Base-by-base conservation (phyloP, 2,888 invertebrate genomes). In the Bombyx huttoni region DNA sequence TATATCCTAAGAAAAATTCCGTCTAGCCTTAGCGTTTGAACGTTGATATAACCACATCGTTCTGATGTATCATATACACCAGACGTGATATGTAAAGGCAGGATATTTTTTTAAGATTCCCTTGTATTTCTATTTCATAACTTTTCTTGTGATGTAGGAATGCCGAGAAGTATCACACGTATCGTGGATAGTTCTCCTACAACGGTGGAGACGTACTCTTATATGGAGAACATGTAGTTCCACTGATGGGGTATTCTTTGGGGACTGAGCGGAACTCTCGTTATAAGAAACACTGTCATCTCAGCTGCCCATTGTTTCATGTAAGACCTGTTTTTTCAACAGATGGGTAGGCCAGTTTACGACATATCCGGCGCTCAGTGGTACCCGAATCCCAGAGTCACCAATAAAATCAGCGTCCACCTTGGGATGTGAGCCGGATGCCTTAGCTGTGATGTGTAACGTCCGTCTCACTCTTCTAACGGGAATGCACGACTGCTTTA, bases 291-390 rank as follows among this genome's bases (percentile, higher is more conserved):
- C 7, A 13, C 61, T 1, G 58, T 81, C 0, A 54, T 81, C n/a
- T 75, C 81, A 1, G 80, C 81, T 51, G 75, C 79, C 51, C 78
- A 80, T 54, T 82, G 81, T 55, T 76, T 57, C 58, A 13, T 47
- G 81, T 81, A 65, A 66, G 76, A 71, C 46, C 8, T 8, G n/a
- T 49, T 45, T 34, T 51, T 1, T 40, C n/a, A n/a, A n/a, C n/a
- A n/a, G n/a, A n/a, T n/a, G 13, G 35, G 7, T 35, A 8, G 9
- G 9, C 9, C 35, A 7, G 35, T 35, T 35, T 9, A 35, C 7
- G 7, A 35, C 35, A n/a, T n/a, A n/a, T n/a, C 9, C 9, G 9
- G 7, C 7, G 35, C 7, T 13, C 47, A 13, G 47, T n/a, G n/a
- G n/a, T n/a, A n/a, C n/a, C n/a, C n/a, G n/a, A n/a, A n/a, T n/a